Base-by-base conservation (phyloP, 2,797 vertebrate genomes). In the Gobio occitaniae region DNA sequence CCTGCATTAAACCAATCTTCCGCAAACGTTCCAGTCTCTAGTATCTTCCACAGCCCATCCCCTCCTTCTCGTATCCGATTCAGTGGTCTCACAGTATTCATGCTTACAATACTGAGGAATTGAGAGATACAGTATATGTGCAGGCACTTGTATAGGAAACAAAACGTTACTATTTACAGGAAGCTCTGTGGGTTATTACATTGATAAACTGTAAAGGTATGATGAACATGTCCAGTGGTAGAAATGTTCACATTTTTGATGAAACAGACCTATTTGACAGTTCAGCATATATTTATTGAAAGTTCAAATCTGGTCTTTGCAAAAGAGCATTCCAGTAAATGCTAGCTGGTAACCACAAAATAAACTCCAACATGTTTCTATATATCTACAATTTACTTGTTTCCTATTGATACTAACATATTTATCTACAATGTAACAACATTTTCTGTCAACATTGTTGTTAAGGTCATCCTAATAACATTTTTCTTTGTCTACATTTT, bases 401-500 rank as follows among this genome's bases (percentile, higher is more conserved):
- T 59, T 4, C 3, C 2, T n/a, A 12, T 12, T 52, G 10, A 54
- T 75, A 12, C 25, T 32, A 48, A 47, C 9, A 29, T 72, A 54
- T 47, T 12, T 75, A 17, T 54, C 47, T 52, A 29, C 17, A 52
- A 32, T 74, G 47, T 19, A 74, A 50, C 15, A 1, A 41, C 38
- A 56, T 19, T 36, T 52, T 52, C 16, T 15, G 0, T 52, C 47
- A 17, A 50, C 25, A 5, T n/a, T 32, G 32, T 32, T 32, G 32
- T 32, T 59, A 11, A 41, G 19, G 13, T 76, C 59, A 29, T 78
- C 38, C 2, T 63, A 19, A 78, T 86, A n/a, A 86, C 70, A 77
- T 54, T 80, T 82, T 88, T 86, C 61, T 89, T 83, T 84, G 68
- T 80, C 80, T 21, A 44, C 59, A 78, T 84, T 61, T 12, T 61